Percentiles rank a stretch among this genome's conserved stretches.
Evolutionary conservation across 2,113 vertebrate genomes (phyloP).

Genomic region (Rhynchomys soricoides): DNA sequence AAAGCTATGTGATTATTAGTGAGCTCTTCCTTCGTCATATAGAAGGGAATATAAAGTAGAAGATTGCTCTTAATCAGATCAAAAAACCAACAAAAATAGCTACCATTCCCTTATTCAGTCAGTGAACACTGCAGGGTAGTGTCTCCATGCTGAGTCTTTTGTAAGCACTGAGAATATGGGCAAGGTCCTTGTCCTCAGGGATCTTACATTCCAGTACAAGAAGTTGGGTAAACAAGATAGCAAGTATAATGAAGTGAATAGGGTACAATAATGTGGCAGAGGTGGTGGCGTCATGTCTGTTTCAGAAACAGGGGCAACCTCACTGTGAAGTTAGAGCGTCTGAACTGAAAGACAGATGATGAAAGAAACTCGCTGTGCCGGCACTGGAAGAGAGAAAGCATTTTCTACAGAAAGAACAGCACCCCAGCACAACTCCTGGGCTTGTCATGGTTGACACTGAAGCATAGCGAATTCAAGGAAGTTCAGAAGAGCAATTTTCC

Average conservation of each 20-base stretch:
- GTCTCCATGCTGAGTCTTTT: neutral
- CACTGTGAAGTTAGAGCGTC: neutral
- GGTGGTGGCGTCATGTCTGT: neutral
- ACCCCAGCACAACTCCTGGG: neutral
- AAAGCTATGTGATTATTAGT: neutral
- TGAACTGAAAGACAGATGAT: neutral
- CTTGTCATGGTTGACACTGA: neutral
- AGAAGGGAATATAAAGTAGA: neutral
- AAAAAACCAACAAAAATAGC: neutral
- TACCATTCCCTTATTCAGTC: neutral
- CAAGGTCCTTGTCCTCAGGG: neutral
- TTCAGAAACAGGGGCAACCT: neutral
- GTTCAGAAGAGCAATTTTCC: neutral
- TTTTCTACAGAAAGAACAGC: neutral
- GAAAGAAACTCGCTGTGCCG: neutral
- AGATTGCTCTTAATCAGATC: neutral
- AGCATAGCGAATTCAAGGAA: neutral
- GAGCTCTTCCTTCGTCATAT: neutral
- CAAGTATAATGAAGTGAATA: neutral
- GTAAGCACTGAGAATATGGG: neutral
- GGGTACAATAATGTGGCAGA: neutral
- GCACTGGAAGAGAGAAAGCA: neutral
- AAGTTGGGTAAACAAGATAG: constrained; percentile 6
- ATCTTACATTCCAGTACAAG: neutral
- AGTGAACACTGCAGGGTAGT: neutral